These are phyloP conservation scores for Lathamus discolor DNA, from an alignment of 2,113 vertebrate species.

Conservation along the genomic window DNA sequence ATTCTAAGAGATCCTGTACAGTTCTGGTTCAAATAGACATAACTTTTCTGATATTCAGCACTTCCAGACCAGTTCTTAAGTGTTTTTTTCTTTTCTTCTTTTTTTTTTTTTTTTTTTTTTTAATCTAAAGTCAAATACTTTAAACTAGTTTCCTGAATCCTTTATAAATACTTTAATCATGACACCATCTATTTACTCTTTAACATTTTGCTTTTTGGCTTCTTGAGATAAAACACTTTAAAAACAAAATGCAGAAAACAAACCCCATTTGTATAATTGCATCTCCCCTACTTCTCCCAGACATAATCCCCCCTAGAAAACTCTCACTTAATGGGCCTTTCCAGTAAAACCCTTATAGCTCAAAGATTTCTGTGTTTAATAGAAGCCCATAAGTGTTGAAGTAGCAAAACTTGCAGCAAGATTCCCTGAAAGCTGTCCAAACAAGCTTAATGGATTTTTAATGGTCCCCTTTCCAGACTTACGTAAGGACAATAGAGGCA, in stretches of 20 bases:
- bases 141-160: not conserved
- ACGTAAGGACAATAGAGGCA: slow-evolving; percentile 4
- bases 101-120: not conserved
- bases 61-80: not conserved
- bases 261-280: slow-evolving; percentile 56
- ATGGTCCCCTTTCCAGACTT: slow-evolving; percentile 51
- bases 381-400: slow-evolving; percentile 24
- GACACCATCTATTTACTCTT: not conserved
- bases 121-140: slow-evolving; percentile 12
- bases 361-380: slow-evolving; percentile 44
- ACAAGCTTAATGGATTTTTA: slow-evolving; percentile 68
- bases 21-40: not conserved
- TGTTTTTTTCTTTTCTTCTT: not conserved
- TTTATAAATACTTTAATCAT: slow-evolving; percentile 6
- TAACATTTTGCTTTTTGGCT: slow-evolving; percentile 50
- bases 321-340: slow-evolving; percentile 44
- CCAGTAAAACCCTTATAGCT: slow-evolving; percentile 41
- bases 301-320: slow-evolving; percentile 27
- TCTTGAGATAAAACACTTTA: slow-evolving; percentile 59
- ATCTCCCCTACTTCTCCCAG: not conserved
- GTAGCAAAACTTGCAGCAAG: slow-evolving; percentile 40
- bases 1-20: not conserved
- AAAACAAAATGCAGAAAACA: slow-evolving; percentile 59
- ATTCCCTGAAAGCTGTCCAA: slow-evolving; percentile 51
- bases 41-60: slow-evolving; percentile 13